Evolutionary conservation across 2,888 invertebrate genomes (phyloP), one percentile per base, ranked within the genome.

Genomic region (Hypena proboscidalis): DNA sequence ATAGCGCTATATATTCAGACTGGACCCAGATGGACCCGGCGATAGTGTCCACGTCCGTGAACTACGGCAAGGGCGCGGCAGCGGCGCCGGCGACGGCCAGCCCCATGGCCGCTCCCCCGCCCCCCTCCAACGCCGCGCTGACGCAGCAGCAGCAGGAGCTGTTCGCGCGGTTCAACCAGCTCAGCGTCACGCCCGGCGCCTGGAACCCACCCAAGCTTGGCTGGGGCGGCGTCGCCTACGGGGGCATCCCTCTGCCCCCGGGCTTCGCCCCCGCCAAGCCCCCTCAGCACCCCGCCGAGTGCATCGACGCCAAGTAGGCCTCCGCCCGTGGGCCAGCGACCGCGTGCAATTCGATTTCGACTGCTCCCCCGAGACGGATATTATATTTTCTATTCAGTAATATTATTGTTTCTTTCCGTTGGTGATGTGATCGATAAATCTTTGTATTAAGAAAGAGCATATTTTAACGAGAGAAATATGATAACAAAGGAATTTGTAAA

Each of bases 1-100:
- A 67, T 71, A 78, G 60, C 68, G 70, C 80, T 25, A 91, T 92
- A 72, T 94, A 93, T 85, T 91, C 94, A 65, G 97, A 97, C 88
- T 97, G 97, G 97, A 96, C 97, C 68, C 94, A 96, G 61, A 94
- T 98, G 92, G 98, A 98, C 92, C 97, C 98, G 46, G 98, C 98
- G 61, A 98, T 98, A 68, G 94, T 97, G 81, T 94, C 95, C 52
- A 95, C 94, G 55, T 94, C 94, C 53, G 93, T 94, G 54, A 91
- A 89, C 79, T 91, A 85, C 73, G 85, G 85, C 67, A 91, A 83
- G 66, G 54, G 49, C 43, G 53, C 63, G 10, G 59, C 42, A 45
- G 43, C 58, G 40, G 54, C 32, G 60, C 35, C 35, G 58, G 41
- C 50, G 54, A 32, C 42, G 59, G 25, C 43, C 29, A 46, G 22